Conservation (phyloP, 2,113 vertebrate genomes). For the Grammomys dolichurus region DNA sequence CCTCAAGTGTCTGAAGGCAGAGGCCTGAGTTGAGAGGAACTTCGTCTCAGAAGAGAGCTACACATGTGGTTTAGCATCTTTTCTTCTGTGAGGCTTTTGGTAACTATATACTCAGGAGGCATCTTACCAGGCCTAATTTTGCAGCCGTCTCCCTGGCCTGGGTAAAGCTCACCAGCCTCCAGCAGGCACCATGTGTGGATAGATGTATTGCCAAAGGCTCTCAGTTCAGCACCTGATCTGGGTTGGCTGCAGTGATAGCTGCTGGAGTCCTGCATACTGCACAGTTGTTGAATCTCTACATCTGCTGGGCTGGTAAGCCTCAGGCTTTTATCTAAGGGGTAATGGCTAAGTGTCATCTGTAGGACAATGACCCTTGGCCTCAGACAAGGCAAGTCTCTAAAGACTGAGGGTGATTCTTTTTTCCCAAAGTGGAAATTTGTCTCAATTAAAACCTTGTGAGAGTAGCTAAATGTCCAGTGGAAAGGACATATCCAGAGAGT, state of each 20-base stretch:
- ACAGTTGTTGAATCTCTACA: neutral
- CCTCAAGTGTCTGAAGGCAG: neutral
- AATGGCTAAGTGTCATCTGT: neutral
- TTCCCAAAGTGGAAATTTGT: neutral
- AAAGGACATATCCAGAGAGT: neutral
- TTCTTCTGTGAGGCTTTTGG: neutral
- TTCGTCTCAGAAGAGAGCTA: neutral
- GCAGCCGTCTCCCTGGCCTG: neutral
- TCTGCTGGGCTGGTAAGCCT: neutral
- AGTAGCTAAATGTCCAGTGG: neutral
- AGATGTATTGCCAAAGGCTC: neutral
- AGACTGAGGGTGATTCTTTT: neutral
- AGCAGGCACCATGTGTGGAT: neutral
- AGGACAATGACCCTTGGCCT: conserved; percentile 14
- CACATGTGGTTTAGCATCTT: neutral
- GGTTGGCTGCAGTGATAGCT: neutral
- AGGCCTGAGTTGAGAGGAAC: neutral
- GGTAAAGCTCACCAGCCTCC: neutral
- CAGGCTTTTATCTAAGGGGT: neutral
- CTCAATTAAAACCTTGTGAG: neutral
- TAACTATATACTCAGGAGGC: neutral
- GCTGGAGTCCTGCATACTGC: neutral
- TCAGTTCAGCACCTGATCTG: neutral
- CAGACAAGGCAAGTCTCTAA: neutral
- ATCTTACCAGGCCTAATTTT: neutral